These are phyloP conservation scores for Notoglanidium macrostoma DNA, from an alignment of 2,797 vertebrate species.

Conservation along the genomic window DNA sequence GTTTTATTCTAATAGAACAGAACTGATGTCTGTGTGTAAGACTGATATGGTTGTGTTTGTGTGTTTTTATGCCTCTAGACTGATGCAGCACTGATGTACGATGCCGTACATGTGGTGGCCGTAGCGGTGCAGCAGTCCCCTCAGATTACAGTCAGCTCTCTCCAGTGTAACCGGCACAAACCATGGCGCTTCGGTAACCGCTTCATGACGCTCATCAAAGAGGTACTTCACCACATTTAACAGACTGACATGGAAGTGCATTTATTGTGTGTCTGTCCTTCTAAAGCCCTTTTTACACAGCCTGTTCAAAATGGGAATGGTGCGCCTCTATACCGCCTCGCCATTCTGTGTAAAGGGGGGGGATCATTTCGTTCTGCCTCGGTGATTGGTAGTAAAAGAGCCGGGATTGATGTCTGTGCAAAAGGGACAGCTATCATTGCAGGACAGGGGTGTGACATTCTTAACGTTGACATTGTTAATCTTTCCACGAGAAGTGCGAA, in stretches of 20 bases:
- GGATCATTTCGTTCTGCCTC: too few species aligned
- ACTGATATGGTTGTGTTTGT: slow-evolving; percentile 45
- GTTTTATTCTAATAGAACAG: slow-evolving; percentile 5
- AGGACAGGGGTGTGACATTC: too few species aligned
- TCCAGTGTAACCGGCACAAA: slow-evolving; percentile 96
- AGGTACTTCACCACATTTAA: slow-evolving; percentile 72
- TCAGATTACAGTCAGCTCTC: slow-evolving; percentile 96
- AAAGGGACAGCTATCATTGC: too few species aligned
- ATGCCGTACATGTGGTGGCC: slow-evolving; percentile 95
- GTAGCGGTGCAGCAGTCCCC: slow-evolving; percentile 97
- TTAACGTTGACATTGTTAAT: too few species aligned
- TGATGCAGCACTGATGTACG: slow-evolving; percentile 95
- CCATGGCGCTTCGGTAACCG: slow-evolving; percentile 96
- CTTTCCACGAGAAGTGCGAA: too few species aligned
- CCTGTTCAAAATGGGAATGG: background rate
- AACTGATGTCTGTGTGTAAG: background rate
- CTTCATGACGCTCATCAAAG: slow-evolving; percentile 96
- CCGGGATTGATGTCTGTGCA: too few species aligned
- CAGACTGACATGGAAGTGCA: background rate
- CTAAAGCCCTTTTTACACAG: too few species aligned
- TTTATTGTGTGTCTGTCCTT: background rate
- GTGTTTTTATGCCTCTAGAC: slow-evolving; percentile 78
- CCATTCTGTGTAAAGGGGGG: too few species aligned
- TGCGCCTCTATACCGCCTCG: too few species aligned
- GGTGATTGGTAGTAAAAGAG: too few species aligned